phyloP scores from a whole-genome alignment of 2,888 invertebrate species.

The Exephanes ischioxanthus region DNA sequence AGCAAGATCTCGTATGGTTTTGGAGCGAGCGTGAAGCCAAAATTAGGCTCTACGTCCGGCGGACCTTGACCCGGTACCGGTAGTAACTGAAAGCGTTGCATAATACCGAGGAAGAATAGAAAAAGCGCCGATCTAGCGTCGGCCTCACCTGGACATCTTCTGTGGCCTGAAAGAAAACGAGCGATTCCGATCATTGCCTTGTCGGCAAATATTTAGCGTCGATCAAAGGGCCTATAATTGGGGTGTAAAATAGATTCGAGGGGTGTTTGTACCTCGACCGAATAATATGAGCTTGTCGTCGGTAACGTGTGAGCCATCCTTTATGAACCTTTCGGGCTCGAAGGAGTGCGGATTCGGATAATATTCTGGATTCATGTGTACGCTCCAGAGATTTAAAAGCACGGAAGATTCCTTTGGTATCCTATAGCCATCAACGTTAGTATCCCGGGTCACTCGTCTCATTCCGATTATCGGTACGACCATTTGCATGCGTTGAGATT shows the following conservation, averaged over 20 bases:
- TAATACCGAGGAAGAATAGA: constrained; percentile 87
- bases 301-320: constrained; percentile 75
- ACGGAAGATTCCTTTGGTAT: constrained; percentile 87
- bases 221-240: neutral
- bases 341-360: constrained; percentile 89
- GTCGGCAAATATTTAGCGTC: neutral
- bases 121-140: constrained; percentile 88
- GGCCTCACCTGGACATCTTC: constrained; percentile 89
- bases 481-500: constrained; percentile 84
- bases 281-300: constrained; percentile 82
- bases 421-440: constrained; percentile 86
- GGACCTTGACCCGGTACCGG: constrained; percentile 82
- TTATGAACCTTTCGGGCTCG: constrained; percentile 88
- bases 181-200: neutral
- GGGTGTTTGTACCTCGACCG: constrained; percentile 82
- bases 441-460: constrained; percentile 86
- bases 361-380: constrained; percentile 86
- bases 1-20: constrained; percentile 86
- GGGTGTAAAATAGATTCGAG: neutral
- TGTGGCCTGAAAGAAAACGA: constrained; percentile 85
- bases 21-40: constrained; percentile 87
- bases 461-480: constrained; percentile 85
- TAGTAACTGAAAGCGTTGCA: constrained; percentile 86
- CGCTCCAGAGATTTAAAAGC: constrained; percentile 86
- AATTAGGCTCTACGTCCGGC: constrained; percentile 84